These are phyloP conservation scores for Cyprinus carpio DNA, from an alignment of 2,113 vertebrate species.

Conservation along the genomic window DNA sequence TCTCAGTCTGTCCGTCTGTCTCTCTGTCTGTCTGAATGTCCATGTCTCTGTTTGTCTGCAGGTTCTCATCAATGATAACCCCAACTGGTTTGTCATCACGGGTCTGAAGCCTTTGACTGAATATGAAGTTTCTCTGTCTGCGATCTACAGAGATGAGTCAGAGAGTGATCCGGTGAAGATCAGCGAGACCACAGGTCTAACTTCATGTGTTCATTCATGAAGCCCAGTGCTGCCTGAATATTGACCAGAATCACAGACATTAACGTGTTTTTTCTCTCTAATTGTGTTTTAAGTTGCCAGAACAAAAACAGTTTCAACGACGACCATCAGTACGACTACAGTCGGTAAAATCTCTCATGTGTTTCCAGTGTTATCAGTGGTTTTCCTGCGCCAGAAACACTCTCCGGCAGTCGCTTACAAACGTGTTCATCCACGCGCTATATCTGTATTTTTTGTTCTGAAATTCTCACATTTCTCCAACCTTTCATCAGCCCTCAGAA, in stretches of 20 bases:
- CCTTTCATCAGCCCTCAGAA: background rate
- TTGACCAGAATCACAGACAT: no score
- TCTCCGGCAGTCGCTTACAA: background rate
- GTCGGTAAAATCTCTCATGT: slow-evolving; percentile 73
- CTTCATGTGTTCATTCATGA: background rate
- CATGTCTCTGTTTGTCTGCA: background rate
- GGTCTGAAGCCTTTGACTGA: slow-evolving; percentile 79
- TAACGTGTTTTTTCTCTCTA: slow-evolving; percentile 38
- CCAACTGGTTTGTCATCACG: slow-evolving; percentile 78
- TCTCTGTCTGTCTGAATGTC: background rate
- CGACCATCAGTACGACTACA: slow-evolving; percentile 64
- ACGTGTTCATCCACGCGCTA: background rate
- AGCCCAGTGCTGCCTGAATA: no score
- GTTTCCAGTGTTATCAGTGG: background rate
- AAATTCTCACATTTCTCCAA: background rate
- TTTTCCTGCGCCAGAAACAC: background rate
- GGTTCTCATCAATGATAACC: slow-evolving; percentile 76
- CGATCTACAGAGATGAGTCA: slow-evolving; percentile 80
- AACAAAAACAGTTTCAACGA: slow-evolving; percentile 69
- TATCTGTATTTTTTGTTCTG: no score
- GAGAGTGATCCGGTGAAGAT: slow-evolving; percentile 85
- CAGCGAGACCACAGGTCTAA: slow-evolving; percentile 81
- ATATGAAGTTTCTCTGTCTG: slow-evolving; percentile 88
- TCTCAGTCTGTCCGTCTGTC: no score
- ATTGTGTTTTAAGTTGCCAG: slow-evolving; percentile 75